phyloP scores from a whole-genome alignment of 2,888 invertebrate genomes.

The Drosophila atripex region DNA sequence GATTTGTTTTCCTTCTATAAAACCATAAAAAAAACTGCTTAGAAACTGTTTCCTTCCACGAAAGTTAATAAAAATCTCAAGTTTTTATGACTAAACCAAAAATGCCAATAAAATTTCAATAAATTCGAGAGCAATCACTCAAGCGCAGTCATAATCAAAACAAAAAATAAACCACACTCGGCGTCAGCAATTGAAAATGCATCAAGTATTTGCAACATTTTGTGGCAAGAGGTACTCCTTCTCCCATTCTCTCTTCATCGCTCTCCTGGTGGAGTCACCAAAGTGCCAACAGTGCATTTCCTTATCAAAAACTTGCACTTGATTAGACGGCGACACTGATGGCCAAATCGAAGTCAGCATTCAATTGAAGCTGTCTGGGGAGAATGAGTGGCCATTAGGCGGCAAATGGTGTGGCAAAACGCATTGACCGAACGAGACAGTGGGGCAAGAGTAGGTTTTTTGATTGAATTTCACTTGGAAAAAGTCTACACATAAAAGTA shows the following conservation, averaged over 20 bases:
- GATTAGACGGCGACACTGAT: constrained; percentile 61
- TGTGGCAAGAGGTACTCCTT: constrained; percentile 1
- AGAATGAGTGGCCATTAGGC: constrained; percentile 51
- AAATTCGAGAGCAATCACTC: constrained; percentile 5
- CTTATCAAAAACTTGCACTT: constrained; percentile 68
- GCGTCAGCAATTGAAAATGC: constrained; percentile 42
- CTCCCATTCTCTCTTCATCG: background rate
- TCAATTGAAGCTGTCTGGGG: constrained; percentile 48
- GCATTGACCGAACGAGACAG: constrained; percentile 47
- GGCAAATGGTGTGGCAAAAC: constrained; percentile 71
- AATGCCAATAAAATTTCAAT: constrained; percentile 16
- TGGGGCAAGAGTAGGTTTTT: constrained; percentile 23
- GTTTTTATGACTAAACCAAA: constrained; percentile 4
- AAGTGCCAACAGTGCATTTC: constrained; percentile 61
- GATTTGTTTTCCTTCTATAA: background rate
- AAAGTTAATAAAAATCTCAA: constrained; percentile 13
- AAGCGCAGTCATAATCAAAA: constrained; percentile 44
- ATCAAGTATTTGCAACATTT: constrained; percentile 54
- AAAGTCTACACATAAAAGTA: no score
- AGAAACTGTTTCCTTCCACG: background rate
- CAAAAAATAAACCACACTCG: constrained; percentile 42
- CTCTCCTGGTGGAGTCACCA: background rate
- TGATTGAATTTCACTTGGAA: no score
- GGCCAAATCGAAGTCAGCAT: constrained; percentile 56
- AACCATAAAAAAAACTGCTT: background rate